phyloP scores from a whole-genome alignment of 1,140 invertebrate genomes.

The Drosophila athabasca region DNA sequence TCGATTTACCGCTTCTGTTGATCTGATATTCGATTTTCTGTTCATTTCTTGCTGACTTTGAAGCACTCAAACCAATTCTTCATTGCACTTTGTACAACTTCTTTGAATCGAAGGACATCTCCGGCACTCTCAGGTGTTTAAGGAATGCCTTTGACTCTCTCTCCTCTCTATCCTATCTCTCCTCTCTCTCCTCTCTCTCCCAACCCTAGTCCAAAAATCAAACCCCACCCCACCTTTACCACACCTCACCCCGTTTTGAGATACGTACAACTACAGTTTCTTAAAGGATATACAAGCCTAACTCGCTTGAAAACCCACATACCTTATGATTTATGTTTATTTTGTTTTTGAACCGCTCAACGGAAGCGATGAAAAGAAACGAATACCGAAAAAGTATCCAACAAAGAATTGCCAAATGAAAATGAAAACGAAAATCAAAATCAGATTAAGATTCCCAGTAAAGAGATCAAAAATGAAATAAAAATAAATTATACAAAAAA shows the following conservation, averaged over 20 bases:
- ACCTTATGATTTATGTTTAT: constrained; percentile 55
- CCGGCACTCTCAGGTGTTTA: constrained; percentile 57
- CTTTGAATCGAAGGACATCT: constrained; percentile 43
- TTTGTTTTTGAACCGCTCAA: constrained; percentile 55
- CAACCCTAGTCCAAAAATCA: constrained; percentile 4
- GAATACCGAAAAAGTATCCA: constrained; percentile 33
- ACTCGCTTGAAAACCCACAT: constrained; percentile 51
- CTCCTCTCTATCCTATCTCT: constrained; percentile 18
- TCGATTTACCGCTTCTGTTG: constrained; percentile 43
- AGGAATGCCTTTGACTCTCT: constrained; percentile 48
- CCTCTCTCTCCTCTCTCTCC: background rate
- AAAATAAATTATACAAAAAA: constrained; percentile 58
- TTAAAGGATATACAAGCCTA: constrained; percentile 21
- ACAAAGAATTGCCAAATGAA: constrained; percentile 23
- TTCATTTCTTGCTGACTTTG: constrained; percentile 64
- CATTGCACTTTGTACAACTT: constrained; percentile 67
- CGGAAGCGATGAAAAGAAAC: constrained; percentile 55
- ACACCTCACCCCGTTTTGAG: constrained; percentile 29
- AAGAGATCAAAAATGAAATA: constrained; percentile 46
- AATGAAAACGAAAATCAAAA: constrained; percentile 23
- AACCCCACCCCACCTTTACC: background rate
- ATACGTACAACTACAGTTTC: constrained; percentile 46
- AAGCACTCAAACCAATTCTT: constrained; percentile 69
- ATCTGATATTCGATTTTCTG: constrained; percentile 34
- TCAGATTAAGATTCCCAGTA: constrained; percentile 44